These are phyloP conservation scores for Chrysomela aeneicollis DNA, from an alignment of 2,888 invertebrate species.

Conservation along the genomic window DNA sequence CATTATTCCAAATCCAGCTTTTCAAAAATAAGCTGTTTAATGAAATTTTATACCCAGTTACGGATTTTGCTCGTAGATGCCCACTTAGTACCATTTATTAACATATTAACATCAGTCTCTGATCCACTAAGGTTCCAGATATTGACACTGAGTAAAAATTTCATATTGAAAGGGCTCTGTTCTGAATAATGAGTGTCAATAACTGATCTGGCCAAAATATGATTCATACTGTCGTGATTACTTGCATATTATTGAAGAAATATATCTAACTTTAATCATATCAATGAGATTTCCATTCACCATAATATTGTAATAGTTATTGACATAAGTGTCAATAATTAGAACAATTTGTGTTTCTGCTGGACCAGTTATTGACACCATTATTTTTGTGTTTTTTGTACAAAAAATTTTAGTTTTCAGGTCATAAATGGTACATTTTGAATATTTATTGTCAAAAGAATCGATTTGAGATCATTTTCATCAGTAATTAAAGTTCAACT, in stretches of 20 bases:
- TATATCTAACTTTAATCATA: neutral
- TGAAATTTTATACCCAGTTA: neutral
- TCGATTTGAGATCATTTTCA: neutral
- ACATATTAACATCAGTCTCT: neutral
- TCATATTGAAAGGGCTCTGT: neutral
- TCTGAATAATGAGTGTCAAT: neutral
- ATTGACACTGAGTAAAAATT: neutral
- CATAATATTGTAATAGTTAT: slow-evolving; percentile 2
- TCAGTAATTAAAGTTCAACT: neutral
- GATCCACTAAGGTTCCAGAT: neutral
- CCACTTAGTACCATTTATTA: neutral
- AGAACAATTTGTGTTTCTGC: neutral
- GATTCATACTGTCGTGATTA: neutral
- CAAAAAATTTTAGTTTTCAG: neutral
- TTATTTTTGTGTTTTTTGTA: neutral
- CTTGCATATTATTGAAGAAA: neutral
- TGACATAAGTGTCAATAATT: slow-evolving; percentile 9
- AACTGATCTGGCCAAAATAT: neutral
- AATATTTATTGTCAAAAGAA: neutral
- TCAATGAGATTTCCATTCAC: neutral
- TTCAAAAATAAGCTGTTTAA: neutral
- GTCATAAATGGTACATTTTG: neutral
- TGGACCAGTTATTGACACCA: neutral
- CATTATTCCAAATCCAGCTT: neutral
- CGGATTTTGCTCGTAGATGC: neutral